Percentiles rank a stretch among this genome's conserved stretches.
Evolutionary conservation across 2,797 vertebrate species (phyloP).

Genomic region (Spinibarbus caldwelli): DNA sequence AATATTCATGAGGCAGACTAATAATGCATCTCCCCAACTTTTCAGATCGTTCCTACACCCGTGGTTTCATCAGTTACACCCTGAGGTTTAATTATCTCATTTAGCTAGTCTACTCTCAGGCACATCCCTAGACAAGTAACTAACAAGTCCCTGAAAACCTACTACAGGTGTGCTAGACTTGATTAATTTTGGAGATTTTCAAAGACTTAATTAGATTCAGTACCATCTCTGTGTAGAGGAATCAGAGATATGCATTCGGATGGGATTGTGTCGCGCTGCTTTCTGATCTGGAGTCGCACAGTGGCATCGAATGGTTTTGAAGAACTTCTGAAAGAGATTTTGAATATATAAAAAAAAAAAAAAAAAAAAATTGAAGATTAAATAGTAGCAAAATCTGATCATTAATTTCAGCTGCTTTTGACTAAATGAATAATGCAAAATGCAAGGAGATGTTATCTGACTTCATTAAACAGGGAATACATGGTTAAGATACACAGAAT

Average conservation of each 20-base stretch:
- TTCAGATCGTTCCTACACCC: neutral
- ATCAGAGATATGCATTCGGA: neutral
- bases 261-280: neutral
- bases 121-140: neutral
- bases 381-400: neutral
- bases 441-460: constrained; percentile 12
- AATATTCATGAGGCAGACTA: constrained; percentile 21
- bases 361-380: neutral
- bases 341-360: too few species aligned
- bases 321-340: constrained; percentile 31
- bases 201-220: constrained; percentile 8
- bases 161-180: constrained; percentile 22
- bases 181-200: constrained; percentile 20
- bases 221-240: neutral
- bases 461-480: constrained; percentile 15
- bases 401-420: constrained; percentile 24
- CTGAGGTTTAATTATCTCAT: constrained; percentile 29
- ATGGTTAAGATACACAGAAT: neutral
- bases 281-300: constrained; percentile 11
- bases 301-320: constrained; percentile 10
- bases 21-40: constrained; percentile 5
- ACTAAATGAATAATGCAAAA: constrained; percentile 21
- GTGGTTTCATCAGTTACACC: constrained; percentile 11
- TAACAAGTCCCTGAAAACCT: constrained; percentile 16
- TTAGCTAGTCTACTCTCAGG: constrained; percentile 15